Percentiles rank a stretch among this genome's conserved stretches.
Conservation (phyloP, 1,140 invertebrate genomes). For the Tyrophagus putrescentiae region DNA sequence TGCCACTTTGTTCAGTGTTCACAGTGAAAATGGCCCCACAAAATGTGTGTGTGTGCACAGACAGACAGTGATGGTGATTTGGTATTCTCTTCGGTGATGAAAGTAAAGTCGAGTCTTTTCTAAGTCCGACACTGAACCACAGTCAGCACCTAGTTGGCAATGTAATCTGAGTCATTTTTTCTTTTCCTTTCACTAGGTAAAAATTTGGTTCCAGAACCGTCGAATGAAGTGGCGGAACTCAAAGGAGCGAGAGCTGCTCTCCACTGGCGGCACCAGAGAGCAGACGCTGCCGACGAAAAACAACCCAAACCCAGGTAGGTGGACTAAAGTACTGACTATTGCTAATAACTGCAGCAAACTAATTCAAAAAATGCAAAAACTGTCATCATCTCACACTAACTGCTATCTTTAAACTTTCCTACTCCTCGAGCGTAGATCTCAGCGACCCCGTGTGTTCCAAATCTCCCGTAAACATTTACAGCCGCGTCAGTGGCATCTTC, state of each 20-base stretch:
- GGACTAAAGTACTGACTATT: too few relatives aligned
- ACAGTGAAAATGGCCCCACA: too few relatives aligned
- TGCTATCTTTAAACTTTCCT: too few relatives aligned
- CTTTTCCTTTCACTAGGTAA: conserved; percentile 48
- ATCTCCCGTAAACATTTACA: background rate
- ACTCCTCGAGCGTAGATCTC: background rate
- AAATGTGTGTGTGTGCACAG: too few relatives aligned
- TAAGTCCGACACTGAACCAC: background rate
- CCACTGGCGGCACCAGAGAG: conserved; percentile 75
- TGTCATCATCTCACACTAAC: too few relatives aligned
- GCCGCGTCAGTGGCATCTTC: conserved; percentile 4
- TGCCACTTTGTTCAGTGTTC: too few relatives aligned
- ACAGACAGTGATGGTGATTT: too few relatives aligned
- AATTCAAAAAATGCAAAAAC: too few relatives aligned
- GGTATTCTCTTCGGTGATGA: too few relatives aligned
- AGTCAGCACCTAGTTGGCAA: background rate
- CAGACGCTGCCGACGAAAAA: conserved; percentile 91
- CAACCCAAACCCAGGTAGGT: conserved; percentile 71
- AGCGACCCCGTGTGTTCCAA: conserved; percentile 10
- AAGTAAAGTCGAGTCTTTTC: conserved; percentile 3
- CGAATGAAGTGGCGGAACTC: conserved; percentile 95
- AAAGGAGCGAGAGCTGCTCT: conserved; percentile 84
- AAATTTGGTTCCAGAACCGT: conserved; percentile 91
- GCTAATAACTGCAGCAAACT: too few relatives aligned
- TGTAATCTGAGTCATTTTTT: conserved; percentile 4